Evolutionary conservation across 2,888 invertebrate species (phyloP).

Genomic region (Tipula unca): DNA sequence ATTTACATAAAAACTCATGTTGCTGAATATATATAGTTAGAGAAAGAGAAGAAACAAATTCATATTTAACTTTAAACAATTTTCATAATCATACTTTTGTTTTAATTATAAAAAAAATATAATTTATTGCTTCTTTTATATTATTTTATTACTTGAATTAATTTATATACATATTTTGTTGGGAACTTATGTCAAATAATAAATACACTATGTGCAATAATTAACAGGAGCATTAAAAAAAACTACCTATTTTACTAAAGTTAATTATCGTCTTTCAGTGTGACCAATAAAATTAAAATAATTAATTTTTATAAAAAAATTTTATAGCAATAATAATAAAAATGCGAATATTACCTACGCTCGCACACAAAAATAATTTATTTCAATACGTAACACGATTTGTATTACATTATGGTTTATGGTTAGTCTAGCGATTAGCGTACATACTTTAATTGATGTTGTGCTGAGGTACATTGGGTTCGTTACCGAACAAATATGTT

Average conservation of each 20-base stretch:
- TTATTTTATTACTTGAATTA: not conserved
- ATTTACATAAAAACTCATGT: not conserved
- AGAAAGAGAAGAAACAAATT: not conserved
- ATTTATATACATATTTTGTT: not conserved
- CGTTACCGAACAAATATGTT: too few species aligned
- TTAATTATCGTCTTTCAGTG: not conserved
- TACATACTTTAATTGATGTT: too few species aligned
- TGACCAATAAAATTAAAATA: not conserved
- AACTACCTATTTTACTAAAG: not conserved
- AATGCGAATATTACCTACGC: too few species aligned
- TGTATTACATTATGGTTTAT: too few species aligned
- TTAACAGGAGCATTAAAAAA: not conserved
- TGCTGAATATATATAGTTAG: not conserved
- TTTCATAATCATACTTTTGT: not conserved
- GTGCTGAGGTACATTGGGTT: too few species aligned
- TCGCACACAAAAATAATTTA: too few species aligned
- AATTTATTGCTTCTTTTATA: not conserved
- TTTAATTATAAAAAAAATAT: not conserved
- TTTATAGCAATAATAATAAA: not conserved
- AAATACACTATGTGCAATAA: not conserved
- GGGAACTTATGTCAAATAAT: not conserved
- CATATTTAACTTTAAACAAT: not conserved
- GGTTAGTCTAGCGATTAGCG: too few species aligned
- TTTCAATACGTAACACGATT: too few species aligned
- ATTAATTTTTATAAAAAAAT: not conserved